Conservation (phyloP, 1,140 invertebrate species). For the Drosophila sucinea region DNA sequence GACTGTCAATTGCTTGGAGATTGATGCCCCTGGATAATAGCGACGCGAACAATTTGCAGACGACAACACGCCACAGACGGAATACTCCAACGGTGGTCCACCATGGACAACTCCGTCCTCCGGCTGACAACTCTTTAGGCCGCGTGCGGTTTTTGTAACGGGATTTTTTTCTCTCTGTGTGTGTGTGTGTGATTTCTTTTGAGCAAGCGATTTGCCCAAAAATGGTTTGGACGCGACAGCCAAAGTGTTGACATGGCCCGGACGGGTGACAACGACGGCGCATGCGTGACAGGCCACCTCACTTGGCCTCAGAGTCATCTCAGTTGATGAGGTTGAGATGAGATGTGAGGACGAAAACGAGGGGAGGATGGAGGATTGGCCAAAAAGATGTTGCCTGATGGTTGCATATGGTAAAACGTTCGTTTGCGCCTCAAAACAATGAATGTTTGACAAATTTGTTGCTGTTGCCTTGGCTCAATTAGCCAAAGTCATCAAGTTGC, state of each 20-base stretch:
- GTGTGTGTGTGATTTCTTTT: conserved; percentile 6
- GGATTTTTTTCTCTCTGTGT: conserved; percentile 9
- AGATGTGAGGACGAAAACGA: too few relatives aligned
- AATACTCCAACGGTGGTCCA: conserved; percentile 63
- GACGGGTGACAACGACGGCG: conserved; percentile 74
- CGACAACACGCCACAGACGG: conserved; percentile 65
- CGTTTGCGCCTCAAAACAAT: conserved; percentile 8
- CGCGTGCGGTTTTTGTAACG: conserved; percentile 37
- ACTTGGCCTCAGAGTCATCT: too few relatives aligned
- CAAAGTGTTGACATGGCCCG: conserved; percentile 66
- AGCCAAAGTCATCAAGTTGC: conserved; percentile 46
- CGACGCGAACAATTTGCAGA: conserved; percentile 80
- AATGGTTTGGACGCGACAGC: conserved; percentile 52
- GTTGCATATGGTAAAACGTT: conserved; percentile 67
- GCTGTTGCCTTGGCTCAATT: conserved; percentile 48
- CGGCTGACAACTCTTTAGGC: conserved; percentile 75
- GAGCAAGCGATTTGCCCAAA: conserved; percentile 79
- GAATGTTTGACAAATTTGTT: conserved; percentile 63
- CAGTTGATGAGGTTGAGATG: background rate
- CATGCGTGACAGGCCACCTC: conserved; percentile 67
- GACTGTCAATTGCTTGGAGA: conserved; percentile 74
- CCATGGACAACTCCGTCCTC: conserved; percentile 53
- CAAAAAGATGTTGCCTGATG: conserved; percentile 7
- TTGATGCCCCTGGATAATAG: conserved; percentile 81
- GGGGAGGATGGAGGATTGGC: background rate